Evolutionary conservation across 2,797 vertebrate species (phyloP), one percentile per base, ranked within the genome.

Genomic region (Chloroceryle amazona): DNA sequence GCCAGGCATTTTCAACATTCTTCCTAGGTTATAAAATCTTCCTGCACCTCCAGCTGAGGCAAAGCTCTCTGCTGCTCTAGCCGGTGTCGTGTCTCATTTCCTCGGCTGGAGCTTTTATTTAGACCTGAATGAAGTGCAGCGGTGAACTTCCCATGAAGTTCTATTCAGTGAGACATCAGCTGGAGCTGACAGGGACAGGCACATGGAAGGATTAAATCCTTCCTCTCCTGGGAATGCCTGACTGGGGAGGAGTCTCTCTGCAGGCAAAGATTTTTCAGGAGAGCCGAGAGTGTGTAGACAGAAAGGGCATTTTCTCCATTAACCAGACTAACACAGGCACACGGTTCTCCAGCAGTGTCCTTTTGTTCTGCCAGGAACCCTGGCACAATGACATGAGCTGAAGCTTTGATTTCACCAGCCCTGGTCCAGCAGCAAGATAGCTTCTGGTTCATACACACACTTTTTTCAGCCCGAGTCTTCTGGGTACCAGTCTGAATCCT

Each of bases 21-120:
- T 95, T 89, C 37, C 89, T 49, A 63, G 73, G 33, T 85, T 91
- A 79, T 81, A 83, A 88, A 51, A 57, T 91, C 70, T 79, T 76
- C 76, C 58, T 1, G 1, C 41, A 70, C 58, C 51, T 93, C 93
- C 93, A 96, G 80, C 85, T 91, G 85, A 94, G 79, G 47, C 80
- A 94, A 79, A 84, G 70, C 66, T 66, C 70, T 89, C 76, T 84
- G 76, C 76, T 86, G 66, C 60, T 79, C 52, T 86, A 0, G 11
- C 6, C 2, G 5, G 35, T 67, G 58, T 83, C 33, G 2, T 60
- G 60, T 52, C 93, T 90, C 86, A 55, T 90, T 67, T 90, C 44
- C 51, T 66, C 63, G 57, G 60, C 86, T 92, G 68, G 22, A 22
- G 81, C 47, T 95, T 93, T 76, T 90, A 47, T 90, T 95, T 52